A percentile compares a stretch with the other conserved stretches of the same genome.
Conservation (phyloP, 2,888 invertebrate genomes). For the Lepidocyrtinus sp. region DNA sequence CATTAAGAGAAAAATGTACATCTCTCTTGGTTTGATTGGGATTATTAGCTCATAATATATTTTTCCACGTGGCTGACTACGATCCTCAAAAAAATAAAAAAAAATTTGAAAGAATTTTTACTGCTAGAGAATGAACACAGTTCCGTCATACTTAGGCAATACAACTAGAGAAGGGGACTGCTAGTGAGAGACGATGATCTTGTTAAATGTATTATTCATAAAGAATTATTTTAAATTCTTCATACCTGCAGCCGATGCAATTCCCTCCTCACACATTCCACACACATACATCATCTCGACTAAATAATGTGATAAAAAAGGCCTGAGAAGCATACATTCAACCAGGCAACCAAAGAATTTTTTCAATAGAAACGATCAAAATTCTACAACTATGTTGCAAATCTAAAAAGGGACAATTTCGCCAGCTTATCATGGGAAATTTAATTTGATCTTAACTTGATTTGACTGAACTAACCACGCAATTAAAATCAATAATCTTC, state of each 20-base stretch:
- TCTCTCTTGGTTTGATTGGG: conserved; percentile 39
- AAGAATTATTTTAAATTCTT: conserved; percentile 28
- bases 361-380: background rate
- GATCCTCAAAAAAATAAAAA: no score
- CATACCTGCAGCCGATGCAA: conserved; percentile 5
- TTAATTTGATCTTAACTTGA: no score
- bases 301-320: conserved; percentile 12
- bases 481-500: no score
- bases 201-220: conserved; percentile 54
- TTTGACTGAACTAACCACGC: no score
- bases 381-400: no score
- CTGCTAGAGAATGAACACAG: background rate
- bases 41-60: conserved; percentile 54
- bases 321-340: no score
- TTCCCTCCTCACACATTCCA: background rate
- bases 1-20: background rate
- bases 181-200: conserved; percentile 11
- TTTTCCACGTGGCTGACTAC: background rate
- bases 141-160: no score
- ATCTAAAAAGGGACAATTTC: no score
- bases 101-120: background rate
- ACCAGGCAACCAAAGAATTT: background rate
- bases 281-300: conserved; percentile 18
- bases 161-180: conserved; percentile 20
- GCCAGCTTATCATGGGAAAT: no score